These are phyloP conservation scores for Plemyria rubiginata DNA, from an alignment of 2,888 invertebrate genomes.

Conservation along the genomic window DNA sequence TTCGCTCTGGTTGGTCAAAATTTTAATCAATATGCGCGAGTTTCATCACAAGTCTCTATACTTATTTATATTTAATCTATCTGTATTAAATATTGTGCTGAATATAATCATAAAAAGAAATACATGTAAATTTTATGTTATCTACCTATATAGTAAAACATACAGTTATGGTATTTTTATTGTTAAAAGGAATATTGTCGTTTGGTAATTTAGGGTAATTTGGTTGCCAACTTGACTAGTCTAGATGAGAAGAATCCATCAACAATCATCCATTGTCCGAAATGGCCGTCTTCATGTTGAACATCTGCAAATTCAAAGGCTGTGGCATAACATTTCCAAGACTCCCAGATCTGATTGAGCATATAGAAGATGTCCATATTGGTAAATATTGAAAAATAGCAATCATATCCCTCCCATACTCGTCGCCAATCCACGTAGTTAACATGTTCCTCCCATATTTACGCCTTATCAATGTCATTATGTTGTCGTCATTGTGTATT, in stretches of 20 bases:
- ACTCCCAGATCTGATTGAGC: constrained; percentile 92
- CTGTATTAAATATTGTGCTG: background rate
- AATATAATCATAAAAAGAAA: constrained; percentile 2
- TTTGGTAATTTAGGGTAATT: constrained; percentile 31
- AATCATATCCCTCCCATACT: constrained; percentile 26
- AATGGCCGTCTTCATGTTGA: constrained; percentile 96
- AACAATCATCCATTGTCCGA: constrained; percentile 62
- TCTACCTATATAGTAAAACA: background rate
- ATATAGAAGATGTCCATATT: constrained; percentile 95
- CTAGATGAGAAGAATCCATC: constrained; percentile 40
- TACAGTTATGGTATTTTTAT: constrained; percentile 6
- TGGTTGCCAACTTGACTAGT: constrained; percentile 69
- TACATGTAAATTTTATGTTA: background rate
- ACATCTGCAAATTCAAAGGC: constrained; percentile 95
- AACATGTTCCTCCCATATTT: constrained; percentile 66
- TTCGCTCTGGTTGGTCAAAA: constrained; percentile 61
- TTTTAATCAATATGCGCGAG: constrained; percentile 70
- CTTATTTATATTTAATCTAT: constrained; percentile 45
- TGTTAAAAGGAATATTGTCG: constrained; percentile 21
- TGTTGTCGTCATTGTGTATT: constrained; percentile 75
- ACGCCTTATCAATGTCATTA: constrained; percentile 76
- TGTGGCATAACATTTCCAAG: constrained; percentile 93
- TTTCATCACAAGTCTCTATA: constrained; percentile 57
- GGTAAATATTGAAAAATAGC: constrained; percentile 85
- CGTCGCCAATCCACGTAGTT: constrained; percentile 49